A percentile compares a stretch with the other conserved stretches of the same genome.
These are phyloP conservation scores for Microcebus griseorufus DNA, from an alignment of 2,113 vertebrate genomes.

Conservation along the genomic window DNA sequence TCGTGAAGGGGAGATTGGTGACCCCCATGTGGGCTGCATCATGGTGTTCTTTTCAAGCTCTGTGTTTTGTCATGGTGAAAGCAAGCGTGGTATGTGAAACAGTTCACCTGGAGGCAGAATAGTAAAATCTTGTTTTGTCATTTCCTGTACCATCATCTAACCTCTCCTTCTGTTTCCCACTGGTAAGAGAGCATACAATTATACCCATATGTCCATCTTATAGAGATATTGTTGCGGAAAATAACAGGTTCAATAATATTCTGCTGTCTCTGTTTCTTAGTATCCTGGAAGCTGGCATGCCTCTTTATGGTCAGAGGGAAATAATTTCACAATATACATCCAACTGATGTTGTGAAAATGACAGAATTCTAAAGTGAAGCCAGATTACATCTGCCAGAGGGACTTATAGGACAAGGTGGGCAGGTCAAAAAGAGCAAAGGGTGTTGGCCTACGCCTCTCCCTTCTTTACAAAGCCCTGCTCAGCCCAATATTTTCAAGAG, in stretches of 20 bases:
- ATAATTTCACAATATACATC: background rate
- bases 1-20: background rate
- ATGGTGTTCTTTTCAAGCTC: background rate
- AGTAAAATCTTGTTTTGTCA: background rate
- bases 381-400: background rate
- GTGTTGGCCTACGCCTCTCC: background rate
- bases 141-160: background rate
- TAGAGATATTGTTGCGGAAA: background rate
- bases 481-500: background rate
- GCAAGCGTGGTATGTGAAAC: background rate
- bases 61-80: background rate
- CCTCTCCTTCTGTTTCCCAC: background rate
- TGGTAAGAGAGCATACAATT: background rate
- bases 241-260: background rate
- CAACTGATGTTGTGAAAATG: background rate
- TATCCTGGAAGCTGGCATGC: background rate
- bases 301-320: background rate
- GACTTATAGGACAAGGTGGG: background rate
- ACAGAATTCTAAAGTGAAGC: background rate
- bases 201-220: background rate
- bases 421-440: background rate
- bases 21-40: background rate
- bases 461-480: background rate
- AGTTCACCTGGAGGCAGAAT: background rate
- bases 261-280: background rate